Evolutionary conservation across 2,113 vertebrate genomes (phyloP).

Genomic region (Anser brachyrhynchus): DNA sequence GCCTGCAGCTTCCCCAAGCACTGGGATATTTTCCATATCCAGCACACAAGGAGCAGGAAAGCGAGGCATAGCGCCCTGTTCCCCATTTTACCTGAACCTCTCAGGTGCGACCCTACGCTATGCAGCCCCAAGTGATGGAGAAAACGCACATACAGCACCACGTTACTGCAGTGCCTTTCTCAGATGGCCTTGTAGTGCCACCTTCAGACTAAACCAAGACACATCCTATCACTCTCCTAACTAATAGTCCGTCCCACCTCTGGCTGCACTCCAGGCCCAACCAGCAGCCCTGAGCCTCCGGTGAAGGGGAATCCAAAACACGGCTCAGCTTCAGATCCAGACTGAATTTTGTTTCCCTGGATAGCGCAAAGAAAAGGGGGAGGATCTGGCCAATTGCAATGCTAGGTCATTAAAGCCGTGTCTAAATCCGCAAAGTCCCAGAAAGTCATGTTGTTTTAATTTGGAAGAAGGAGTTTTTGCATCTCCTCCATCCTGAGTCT

Average conservation of each 20-base stretch:
- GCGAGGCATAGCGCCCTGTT: neutral
- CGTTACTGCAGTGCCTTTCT: fast-evolving
- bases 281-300: neutral
- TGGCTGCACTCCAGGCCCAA: too few species aligned
- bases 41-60: neutral
- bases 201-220: slow-evolving; percentile 4
- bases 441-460: neutral
- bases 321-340: neutral
- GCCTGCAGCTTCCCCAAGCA: neutral
- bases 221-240: neutral
- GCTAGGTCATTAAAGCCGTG: neutral
- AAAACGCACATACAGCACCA: fast-evolving
- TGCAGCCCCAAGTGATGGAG: fast-evolving
- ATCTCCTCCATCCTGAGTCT: neutral
- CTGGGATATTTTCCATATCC: neutral
- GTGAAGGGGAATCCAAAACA: neutral
- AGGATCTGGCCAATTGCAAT: neutral
- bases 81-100: neutral
- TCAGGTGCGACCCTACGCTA: fast-evolving
- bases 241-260: neutral
- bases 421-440: neutral
- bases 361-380: neutral
- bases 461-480: neutral
- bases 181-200: slow-evolving; percentile 29
- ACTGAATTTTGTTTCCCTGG: neutral